Conservation (phyloP, 2,888 invertebrate genomes). For the Lithophane leautieri region DNA sequence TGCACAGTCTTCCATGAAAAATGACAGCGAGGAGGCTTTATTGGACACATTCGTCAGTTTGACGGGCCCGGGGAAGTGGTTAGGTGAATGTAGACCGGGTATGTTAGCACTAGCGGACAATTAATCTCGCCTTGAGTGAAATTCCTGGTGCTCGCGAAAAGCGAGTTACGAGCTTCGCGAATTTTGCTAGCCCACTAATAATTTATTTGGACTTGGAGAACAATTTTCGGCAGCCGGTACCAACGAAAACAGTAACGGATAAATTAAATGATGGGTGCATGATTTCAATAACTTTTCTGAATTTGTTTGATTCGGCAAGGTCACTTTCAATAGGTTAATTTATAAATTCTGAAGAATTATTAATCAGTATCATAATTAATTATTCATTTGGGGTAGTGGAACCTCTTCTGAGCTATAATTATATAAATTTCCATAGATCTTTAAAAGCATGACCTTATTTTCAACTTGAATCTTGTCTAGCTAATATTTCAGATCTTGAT, state of each 20-base stretch:
- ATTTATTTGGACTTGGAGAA: slow-evolving; percentile 29
- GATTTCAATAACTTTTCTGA: background rate
- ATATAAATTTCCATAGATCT: too few species aligned
- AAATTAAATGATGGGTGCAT: background rate
- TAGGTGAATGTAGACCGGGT: slow-evolving; percentile 45
- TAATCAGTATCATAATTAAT: too few species aligned
- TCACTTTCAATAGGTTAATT: background rate
- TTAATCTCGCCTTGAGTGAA: slow-evolving; percentile 56
- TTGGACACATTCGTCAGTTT: slow-evolving; percentile 62
- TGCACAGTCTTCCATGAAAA: slow-evolving; percentile 53
- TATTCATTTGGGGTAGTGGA: too few species aligned
- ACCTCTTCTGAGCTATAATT: too few species aligned
- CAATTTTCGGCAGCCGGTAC: slow-evolving; percentile 16
- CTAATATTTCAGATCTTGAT: background rate
- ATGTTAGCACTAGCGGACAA: slow-evolving; percentile 44
- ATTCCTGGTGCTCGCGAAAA: slow-evolving; percentile 52
- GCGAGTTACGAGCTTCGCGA: slow-evolving; percentile 33
- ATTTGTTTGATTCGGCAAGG: background rate
- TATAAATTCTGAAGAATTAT: too few species aligned
- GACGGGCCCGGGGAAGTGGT: slow-evolving; percentile 47
- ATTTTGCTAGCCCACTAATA: slow-evolving; percentile 43
- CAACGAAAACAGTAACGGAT: background rate
- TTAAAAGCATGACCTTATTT: too few species aligned
- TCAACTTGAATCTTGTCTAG: too few species aligned
- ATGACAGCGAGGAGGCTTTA: slow-evolving; percentile 48